phyloP scores from a whole-genome alignment of 1,140 invertebrate genomes.

The Calycopis cecrops region DNA sequence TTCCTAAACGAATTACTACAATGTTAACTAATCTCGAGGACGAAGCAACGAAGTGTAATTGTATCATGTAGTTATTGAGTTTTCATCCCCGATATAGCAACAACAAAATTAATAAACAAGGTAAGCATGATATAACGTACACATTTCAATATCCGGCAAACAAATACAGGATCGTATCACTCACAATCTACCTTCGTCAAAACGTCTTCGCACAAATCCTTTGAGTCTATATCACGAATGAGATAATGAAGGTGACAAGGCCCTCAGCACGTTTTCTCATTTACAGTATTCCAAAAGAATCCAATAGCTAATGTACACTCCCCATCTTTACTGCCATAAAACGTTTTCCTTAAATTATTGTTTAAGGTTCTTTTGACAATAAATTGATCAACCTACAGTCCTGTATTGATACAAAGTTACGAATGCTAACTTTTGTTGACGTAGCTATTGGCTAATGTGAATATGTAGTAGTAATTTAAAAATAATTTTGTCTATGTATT shows the following conservation, averaged over 20 bases:
- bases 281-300: conserved; percentile 67
- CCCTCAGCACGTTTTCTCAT: conserved; percentile 63
- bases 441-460: conserved; percentile 5
- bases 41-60: too few species aligned
- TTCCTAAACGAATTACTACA: too few species aligned
- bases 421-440: conserved; percentile 17
- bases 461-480: too few species aligned
- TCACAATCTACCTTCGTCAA: conserved; percentile 46
- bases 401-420: conserved; percentile 33
- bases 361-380: conserved; percentile 49
- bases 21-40: too few species aligned
- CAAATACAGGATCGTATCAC: conserved; percentile 30
- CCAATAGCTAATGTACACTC: conserved; percentile 63
- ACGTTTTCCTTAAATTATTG: conserved; percentile 63
- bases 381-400: conserved; percentile 54
- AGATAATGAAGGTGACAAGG: conserved; percentile 20
- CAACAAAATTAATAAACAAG: too few species aligned
- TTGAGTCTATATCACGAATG: conserved; percentile 49
- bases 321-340: conserved; percentile 61
- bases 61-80: too few species aligned
- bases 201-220: conserved; percentile 55
- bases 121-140: too few species aligned
- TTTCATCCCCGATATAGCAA: too few species aligned
- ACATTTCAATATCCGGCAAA: conserved; percentile 27
- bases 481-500: too few species aligned